These are phyloP conservation scores for Plecturocebus donacophilus DNA, from an alignment of 2,113 vertebrate species.

Conservation along the genomic window DNA sequence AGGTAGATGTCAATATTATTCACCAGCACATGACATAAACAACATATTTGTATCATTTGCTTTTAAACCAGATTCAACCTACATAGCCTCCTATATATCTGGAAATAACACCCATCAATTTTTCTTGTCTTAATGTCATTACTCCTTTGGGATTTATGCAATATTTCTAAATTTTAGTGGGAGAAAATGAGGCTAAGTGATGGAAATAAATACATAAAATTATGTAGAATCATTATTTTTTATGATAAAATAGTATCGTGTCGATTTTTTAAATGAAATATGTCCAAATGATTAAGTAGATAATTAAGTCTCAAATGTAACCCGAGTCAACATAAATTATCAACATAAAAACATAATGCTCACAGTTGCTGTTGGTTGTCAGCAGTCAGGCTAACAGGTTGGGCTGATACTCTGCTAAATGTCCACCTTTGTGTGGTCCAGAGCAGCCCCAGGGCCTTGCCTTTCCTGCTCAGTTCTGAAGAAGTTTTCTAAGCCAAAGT, in stretches of 20 bases:
- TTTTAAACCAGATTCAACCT: neutral
- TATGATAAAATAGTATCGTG: neutral
- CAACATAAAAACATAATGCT: neutral
- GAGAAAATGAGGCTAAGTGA: neutral
- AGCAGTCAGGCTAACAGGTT: neutral
- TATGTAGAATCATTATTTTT: neutral
- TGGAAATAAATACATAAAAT: neutral
- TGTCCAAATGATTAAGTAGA: neutral
- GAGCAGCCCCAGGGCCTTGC: too few species aligned
- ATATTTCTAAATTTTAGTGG: neutral
- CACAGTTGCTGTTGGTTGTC: neutral
- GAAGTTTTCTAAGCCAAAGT: neutral
- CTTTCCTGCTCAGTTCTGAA: neutral
- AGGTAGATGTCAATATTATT: neutral
- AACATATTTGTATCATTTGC: neutral
- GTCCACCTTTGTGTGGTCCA: too few species aligned
- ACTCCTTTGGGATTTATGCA: neutral
- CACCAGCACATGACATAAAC: neutral
- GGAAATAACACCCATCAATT: neutral
- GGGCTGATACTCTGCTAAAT: neutral
- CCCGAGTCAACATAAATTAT: neutral
- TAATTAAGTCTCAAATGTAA: neutral
- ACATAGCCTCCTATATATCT: neutral
- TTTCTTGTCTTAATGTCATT: neutral
- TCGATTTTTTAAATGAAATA: constrained; percentile 25